Base-by-base conservation (phyloP, 1,140 invertebrate genomes). In the Triops cancriformis region DNA sequence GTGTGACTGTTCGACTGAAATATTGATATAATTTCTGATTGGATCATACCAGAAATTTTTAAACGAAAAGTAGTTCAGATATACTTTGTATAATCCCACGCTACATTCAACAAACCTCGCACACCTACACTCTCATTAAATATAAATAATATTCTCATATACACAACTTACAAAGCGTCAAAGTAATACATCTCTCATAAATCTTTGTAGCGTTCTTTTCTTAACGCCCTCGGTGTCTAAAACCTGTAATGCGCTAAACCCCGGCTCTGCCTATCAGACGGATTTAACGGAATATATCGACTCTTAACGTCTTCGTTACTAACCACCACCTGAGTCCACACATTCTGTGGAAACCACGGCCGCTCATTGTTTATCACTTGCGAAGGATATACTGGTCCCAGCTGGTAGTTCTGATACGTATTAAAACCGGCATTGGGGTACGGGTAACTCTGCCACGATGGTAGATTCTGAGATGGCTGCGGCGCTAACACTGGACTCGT, bases 211-310 rank as follows among this genome's bases (percentile, higher is more conserved):
- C 31, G 7, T 37, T 4, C 7, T 37, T 7, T 37, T 2, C 31
- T 37, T 4, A 37, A 37, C 31, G 31, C 7, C 31, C 31, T 37
- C 31, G 18, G 6, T 18, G 6, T 23, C n/a, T 23, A 3, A 64
- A 18, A 18, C 51, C 51, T 64, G 23, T 64, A 64, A 64, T 64
- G 51, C 18, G 51, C 14, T 64, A 64, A 64, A 18, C 51, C 51
- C 11, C 77, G 77, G 26, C 77, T 78, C 42, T 78, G 77, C 26
- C 77, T 64, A 73, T 78, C 77, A n/a, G 77, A 73, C 23, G 77
- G 77, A 18, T 78, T 78, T 2, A 78, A 28, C 14, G 77, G 77
- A 74, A 78, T 78, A 27, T 78, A 78, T n/a, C 64, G 26, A 23
- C 18, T 64, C 23, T 64, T 64, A 64, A 64, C 14, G 14, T 64